phyloP scores from a whole-genome alignment of 1,140 invertebrate species.

The Pinna nobilis region DNA sequence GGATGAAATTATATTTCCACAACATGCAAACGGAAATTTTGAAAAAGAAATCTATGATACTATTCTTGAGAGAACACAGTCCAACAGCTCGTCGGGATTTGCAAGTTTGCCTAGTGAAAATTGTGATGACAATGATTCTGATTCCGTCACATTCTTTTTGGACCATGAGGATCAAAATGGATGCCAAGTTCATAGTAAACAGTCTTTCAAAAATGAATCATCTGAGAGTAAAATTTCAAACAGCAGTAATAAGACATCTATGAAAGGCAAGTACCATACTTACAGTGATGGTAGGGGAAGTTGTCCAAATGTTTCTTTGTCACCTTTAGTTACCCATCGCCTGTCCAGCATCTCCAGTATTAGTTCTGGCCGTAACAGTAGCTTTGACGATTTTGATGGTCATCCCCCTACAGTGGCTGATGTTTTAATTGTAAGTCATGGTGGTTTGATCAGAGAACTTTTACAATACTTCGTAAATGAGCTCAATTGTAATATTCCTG shows the following conservation, averaged over 20 bases:
- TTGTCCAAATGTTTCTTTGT: slow-evolving; percentile 72
- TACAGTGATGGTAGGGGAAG: background rate
- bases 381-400: slow-evolving; percentile 65
- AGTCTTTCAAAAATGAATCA: too few relatives aligned
- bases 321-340: slow-evolving; percentile 62
- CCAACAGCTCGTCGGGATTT: too few relatives aligned
- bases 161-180: too few relatives aligned
- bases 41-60: too few relatives aligned
- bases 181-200: too few relatives aligned
- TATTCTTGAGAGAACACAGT: too few relatives aligned
- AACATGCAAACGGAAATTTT: background rate
- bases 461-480: slow-evolving; percentile 71
- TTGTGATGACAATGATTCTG: too few relatives aligned
- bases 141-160: too few relatives aligned
- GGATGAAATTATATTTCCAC: background rate
- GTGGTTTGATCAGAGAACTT: slow-evolving; percentile 70
- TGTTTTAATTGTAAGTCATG: slow-evolving; percentile 73
- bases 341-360: slow-evolving; percentile 63
- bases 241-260: too few relatives aligned
- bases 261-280: too few relatives aligned
- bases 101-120: too few relatives aligned
- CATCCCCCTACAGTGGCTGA: slow-evolving; percentile 62
- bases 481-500: slow-evolving; percentile 71
- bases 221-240: too few relatives aligned
- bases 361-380: background rate